Percentiles rank a stretch among this genome's conserved stretches.
phyloP scores from a whole-genome alignment of 2,888 invertebrate genomes.

The Meteorus cinctellus region DNA sequence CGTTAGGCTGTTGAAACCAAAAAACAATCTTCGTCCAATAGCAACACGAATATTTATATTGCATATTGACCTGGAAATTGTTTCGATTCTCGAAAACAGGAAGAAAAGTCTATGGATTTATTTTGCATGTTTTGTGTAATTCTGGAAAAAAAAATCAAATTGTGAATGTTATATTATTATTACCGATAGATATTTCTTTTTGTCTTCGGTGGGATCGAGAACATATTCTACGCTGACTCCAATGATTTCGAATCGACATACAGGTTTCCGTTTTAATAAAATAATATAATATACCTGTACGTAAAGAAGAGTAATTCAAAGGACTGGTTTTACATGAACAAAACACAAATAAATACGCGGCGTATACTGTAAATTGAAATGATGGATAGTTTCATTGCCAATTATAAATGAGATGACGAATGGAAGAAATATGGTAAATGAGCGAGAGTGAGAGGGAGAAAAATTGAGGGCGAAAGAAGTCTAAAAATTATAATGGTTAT shows the following conservation, averaged over 20 bases:
- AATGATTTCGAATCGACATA: not conserved
- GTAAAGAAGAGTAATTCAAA: constrained; percentile 39
- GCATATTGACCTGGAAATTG: not conserved
- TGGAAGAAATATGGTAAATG: not conserved
- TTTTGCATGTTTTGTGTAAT: not conserved
- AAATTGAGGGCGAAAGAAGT: constrained; percentile 23
- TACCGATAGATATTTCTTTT: not conserved
- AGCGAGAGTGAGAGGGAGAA: constrained; percentile 28
- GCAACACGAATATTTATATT: not conserved
- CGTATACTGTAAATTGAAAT: constrained; percentile 5
- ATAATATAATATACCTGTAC: constrained; percentile 16
- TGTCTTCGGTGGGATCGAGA: not conserved
- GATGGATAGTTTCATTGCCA: constrained; percentile 24
- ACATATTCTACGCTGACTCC: constrained; percentile 12
- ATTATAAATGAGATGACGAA: not conserved
- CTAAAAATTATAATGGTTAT: constrained; percentile 60
- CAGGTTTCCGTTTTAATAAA: constrained; percentile 10
- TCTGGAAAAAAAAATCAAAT: not conserved
- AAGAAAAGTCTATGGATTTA: not conserved
- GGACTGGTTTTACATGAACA: constrained; percentile 30
- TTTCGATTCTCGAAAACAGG: not conserved
- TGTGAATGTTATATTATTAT: not conserved
- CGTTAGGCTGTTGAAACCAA: not conserved
- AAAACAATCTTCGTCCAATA: not conserved
- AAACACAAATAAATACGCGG: constrained; percentile 39